These are phyloP conservation scores for Morphnarchus princeps DNA, from an alignment of 2,113 vertebrate species.

Conservation along the genomic window DNA sequence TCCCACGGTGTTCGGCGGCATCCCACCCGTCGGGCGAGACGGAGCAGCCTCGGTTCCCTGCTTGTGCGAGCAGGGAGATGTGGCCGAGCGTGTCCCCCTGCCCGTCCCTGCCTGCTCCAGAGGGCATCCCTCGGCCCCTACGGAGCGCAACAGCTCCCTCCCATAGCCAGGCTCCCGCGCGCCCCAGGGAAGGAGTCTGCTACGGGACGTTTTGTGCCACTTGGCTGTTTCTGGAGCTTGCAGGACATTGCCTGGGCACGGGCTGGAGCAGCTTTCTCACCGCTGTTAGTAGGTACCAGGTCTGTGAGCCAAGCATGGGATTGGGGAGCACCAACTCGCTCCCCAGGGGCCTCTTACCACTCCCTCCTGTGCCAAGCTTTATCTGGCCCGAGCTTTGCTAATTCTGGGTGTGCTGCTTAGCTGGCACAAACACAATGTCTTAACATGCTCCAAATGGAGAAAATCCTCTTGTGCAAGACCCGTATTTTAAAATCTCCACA, in stretches of 20 bases:
- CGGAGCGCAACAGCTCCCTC: neutral
- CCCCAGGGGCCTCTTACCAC: neutral
- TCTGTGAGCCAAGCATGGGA: neutral
- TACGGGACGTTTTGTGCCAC: neutral
- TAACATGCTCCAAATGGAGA: neutral
- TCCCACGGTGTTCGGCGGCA: accelerated
- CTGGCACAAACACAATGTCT: neutral
- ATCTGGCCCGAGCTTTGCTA: neutral
- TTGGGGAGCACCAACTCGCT: neutral
- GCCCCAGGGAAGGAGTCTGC: neutral
- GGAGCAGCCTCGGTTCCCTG: neutral
- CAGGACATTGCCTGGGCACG: neutral
- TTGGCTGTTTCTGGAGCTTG: neutral
- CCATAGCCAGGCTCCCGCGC: accelerated
- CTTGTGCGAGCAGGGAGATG: accelerated
- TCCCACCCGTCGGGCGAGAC: neutral
- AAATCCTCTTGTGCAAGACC: neutral
- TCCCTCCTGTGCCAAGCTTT: neutral
- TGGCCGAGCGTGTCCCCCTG: neutral
- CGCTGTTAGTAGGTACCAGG: neutral
- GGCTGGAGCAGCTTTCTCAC: neutral
- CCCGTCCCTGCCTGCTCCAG: neutral
- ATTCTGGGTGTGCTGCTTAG: neutral
- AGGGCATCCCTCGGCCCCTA: neutral
- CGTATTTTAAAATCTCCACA: neutral